These are phyloP conservation scores for Micronycteris hirsuta DNA, from an alignment of 2,113 vertebrate species.

Conservation along the genomic window DNA sequence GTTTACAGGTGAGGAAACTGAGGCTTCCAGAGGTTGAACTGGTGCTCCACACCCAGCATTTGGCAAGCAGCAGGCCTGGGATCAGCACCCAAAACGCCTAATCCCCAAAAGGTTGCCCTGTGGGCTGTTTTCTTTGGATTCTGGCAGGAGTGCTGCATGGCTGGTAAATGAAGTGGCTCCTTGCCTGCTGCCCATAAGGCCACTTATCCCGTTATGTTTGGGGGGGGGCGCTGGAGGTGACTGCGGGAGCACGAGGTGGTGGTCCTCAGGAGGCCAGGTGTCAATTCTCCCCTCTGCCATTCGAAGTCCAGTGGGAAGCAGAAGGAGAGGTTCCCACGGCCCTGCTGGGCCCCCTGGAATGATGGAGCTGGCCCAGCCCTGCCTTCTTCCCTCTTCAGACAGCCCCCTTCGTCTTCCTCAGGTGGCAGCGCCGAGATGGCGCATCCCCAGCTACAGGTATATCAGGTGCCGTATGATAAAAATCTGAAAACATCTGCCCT, in stretches of 20 bases:
- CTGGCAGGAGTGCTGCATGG: neutral
- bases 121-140: too few species aligned
- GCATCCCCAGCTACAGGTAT: neutral
- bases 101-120: neutral
- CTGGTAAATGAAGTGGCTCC: neutral
- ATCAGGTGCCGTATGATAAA: fast-evolving
- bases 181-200: neutral
- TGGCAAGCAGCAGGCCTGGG: neutral
- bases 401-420: neutral
- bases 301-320: neutral
- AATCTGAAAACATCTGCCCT: neutral
- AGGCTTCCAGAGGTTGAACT: neutral
- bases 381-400: neutral
- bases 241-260: fast-evolving
- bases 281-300: neutral
- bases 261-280: neutral
- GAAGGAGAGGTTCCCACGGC: neutral
- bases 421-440: fast-evolving
- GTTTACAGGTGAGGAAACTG: neutral
- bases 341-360: neutral
- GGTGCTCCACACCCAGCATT: too few species aligned
- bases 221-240: too few species aligned
- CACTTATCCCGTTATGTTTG: fast-evolving
- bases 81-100: fast-evolving
- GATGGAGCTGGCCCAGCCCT: neutral